Base-by-base conservation (phyloP, 2,888 invertebrate species). In the Monopis laevigella region DNA sequence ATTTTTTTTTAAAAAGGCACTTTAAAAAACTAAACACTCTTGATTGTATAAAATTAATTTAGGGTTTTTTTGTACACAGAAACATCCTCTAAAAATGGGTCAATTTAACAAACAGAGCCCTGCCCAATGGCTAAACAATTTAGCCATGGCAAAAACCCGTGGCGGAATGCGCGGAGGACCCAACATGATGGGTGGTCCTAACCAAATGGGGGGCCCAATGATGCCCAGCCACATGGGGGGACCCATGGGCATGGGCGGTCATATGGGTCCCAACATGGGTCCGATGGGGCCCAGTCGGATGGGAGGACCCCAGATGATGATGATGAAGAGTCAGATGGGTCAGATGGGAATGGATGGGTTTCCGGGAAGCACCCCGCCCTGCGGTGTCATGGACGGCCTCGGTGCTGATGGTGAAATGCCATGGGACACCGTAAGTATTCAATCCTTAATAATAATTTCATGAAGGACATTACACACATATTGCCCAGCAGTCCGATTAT, bases 31-130 rank as follows among this genome's bases (percentile, higher is more conserved):
- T 21, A 5, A 21, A 8, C 24, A 7, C 8, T 8, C 8, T 21
- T 21, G 24, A 21, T 8, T 43, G 34, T 36, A 18, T 29, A 12
- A 39, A 28, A 36, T 18, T 38, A 18, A 34, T 65, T 49, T 62
- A 59, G 54, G 85, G 10, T 24, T 32, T 16, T n/a, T n/a, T n/a
- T 10, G 7, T 13, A 3, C 85, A 44, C 82, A 92, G 87, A 96
- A 95, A 83, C 91, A 94, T 71, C 95, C 95, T 2, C 83, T 93
- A 54, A 96, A 96, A 83, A 87, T 90, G 65, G 90, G 90, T 42
- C 94, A 93, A 61, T 89, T 93, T 65, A 89, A 88, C 65, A 86
- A 92, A 55, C 93, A 92, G 60, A 92, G 89, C 59, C 88, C 89
- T 39, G 88, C 89, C 16, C 90, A 90, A 58, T 91, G 91, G 90